A percentile compares a stretch with the other conserved stretches of the same genome.
phyloP scores from a whole-genome alignment of 2,113 vertebrate genomes.

The Nothocercus nigrocapillus region DNA sequence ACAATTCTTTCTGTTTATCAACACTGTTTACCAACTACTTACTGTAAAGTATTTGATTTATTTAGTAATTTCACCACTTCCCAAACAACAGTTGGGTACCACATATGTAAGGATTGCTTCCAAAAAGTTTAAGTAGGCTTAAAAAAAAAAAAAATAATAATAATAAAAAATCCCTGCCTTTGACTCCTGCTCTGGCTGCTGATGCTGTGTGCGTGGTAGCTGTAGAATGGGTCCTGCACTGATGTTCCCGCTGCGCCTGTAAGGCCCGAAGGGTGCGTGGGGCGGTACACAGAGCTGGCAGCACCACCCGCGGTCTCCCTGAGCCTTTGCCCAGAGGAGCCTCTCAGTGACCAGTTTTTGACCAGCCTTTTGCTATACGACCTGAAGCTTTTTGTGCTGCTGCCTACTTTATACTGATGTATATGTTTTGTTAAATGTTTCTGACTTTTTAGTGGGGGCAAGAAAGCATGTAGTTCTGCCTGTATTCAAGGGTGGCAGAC shows the following conservation, averaged over 20 bases:
- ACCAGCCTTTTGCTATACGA: not conserved
- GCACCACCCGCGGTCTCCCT: not conserved
- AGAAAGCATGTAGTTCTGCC: not conserved
- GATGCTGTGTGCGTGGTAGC: fast-evolving
- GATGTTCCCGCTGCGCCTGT: not conserved
- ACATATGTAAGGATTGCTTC: fast-evolving
- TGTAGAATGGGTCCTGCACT: not conserved
- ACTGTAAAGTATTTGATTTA: not conserved
- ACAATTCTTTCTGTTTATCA: not conserved
- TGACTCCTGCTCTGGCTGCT: not conserved
- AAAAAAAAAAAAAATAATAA: too few species aligned
- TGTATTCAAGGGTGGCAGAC: not conserved
- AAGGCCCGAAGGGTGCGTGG: too few species aligned
- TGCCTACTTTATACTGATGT: not conserved
- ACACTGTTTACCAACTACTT: not conserved
- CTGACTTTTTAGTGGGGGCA: not conserved
- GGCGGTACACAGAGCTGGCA: not conserved
- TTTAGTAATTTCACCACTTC: not conserved
- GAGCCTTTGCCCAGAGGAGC: not conserved
- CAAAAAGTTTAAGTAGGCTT: not conserved
- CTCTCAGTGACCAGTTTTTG: not conserved
- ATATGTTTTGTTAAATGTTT: not conserved
- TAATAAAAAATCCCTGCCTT: not conserved
- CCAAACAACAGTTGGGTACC: not conserved
- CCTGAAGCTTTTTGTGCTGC: not conserved